phyloP scores from a whole-genome alignment of 2,797 vertebrate genomes.

The Cetoscarus ocellatus region DNA sequence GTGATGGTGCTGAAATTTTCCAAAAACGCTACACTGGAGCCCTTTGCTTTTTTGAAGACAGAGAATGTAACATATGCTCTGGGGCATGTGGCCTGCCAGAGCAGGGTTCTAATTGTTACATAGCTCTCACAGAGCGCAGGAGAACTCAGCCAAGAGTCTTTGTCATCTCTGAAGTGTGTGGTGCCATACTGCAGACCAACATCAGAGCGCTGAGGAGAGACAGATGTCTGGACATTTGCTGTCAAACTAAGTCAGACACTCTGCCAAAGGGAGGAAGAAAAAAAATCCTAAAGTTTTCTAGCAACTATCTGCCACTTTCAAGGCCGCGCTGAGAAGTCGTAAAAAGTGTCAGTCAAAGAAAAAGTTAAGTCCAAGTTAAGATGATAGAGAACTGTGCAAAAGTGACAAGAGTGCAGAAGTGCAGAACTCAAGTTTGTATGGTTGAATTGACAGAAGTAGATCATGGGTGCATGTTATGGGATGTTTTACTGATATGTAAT shows the following conservation, averaged over 20 bases:
- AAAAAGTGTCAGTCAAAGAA: slow-evolving; percentile 6
- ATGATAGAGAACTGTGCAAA: background rate
- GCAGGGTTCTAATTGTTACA: slow-evolving; percentile 86
- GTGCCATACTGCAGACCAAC: slow-evolving; percentile 77
- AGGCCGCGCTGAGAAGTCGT: slow-evolving; percentile 22
- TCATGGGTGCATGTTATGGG: no score
- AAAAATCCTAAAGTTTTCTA: slow-evolving; percentile 66
- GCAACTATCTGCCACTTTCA: slow-evolving; percentile 61
- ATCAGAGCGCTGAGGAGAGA: slow-evolving; percentile 80
- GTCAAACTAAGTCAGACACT: slow-evolving; percentile 81
- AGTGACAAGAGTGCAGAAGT: background rate
- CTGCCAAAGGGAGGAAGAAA: slow-evolving; percentile 74
- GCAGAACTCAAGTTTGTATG: no score
- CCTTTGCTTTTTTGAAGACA: slow-evolving; percentile 85
- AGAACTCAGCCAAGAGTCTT: slow-evolving; percentile 84
- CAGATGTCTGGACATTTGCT: slow-evolving; percentile 89
- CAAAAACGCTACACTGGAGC: slow-evolving; percentile 78
- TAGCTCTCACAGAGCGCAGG: slow-evolving; percentile 79
- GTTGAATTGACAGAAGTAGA: no score
- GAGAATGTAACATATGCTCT: slow-evolving; percentile 86
- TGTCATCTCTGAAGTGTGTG: slow-evolving; percentile 83
- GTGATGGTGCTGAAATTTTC: slow-evolving; percentile 75
- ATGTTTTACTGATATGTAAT: no score
- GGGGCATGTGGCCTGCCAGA: slow-evolving; percentile 83
- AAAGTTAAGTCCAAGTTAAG: slow-evolving; percentile 14